These are phyloP conservation scores for Epinephelus cyanopodus DNA, from an alignment of 2,113 vertebrate genomes.

Conservation along the genomic window DNA sequence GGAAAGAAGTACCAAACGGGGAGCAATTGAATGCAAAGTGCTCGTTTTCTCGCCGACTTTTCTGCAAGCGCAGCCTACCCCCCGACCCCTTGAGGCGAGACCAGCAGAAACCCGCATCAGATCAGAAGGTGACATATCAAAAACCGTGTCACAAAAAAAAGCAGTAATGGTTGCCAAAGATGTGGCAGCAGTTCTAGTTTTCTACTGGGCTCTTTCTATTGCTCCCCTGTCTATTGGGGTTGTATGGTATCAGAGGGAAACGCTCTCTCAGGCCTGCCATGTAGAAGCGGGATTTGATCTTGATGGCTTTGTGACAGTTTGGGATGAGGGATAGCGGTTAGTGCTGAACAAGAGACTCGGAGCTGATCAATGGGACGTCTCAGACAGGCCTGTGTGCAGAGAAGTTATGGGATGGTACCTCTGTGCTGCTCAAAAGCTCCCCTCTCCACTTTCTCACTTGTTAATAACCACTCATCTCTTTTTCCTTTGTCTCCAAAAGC, in stretches of 20 bases:
- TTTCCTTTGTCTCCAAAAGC: slow-evolving; percentile 32
- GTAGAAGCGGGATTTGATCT: slow-evolving; percentile 76
- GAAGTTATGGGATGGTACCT: slow-evolving; percentile 74
- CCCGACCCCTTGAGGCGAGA: slow-evolving; percentile 77
- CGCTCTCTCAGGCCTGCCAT: slow-evolving; percentile 75
- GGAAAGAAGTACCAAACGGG: slow-evolving; percentile 74
- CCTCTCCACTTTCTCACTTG: slow-evolving; percentile 52
- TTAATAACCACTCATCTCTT: slow-evolving; percentile 61
- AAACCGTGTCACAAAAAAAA: slow-evolving; percentile 77
- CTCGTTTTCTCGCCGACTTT: slow-evolving; percentile 77
- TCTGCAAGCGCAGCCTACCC: slow-evolving; percentile 74
- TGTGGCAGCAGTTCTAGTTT: slow-evolving; percentile 77
- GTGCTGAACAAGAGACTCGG: slow-evolving; percentile 74
- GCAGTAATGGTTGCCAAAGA: slow-evolving; percentile 82
- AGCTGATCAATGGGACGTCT: slow-evolving; percentile 76
- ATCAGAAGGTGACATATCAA: slow-evolving; percentile 84
- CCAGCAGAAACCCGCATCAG: slow-evolving; percentile 74
- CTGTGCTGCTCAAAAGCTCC: slow-evolving; percentile 54
- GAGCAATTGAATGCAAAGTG: slow-evolving; percentile 83
- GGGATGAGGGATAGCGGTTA: slow-evolving; percentile 81
- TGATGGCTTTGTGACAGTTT: slow-evolving; percentile 79
- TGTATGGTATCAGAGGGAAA: slow-evolving; percentile 79
- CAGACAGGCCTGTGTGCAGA: slow-evolving; percentile 72
- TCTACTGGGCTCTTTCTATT: slow-evolving; percentile 73
- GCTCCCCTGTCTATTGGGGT: slow-evolving; percentile 75